Evolutionary conservation across 2,113 vertebrate genomes (phyloP).

Genomic region (Indicator maculatus): DNA sequence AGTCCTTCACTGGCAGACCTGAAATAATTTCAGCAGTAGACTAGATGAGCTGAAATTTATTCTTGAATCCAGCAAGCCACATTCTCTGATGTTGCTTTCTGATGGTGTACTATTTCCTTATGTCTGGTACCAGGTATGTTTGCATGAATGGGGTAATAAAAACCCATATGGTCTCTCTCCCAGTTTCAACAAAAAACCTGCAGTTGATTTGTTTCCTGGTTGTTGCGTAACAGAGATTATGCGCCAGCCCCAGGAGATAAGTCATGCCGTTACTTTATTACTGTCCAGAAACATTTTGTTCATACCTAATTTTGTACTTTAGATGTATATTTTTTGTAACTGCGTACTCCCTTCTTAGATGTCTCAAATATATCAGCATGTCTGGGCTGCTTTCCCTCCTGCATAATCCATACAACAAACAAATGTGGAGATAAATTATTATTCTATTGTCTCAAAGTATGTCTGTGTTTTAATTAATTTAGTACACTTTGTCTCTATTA

Average conservation of each 20-base stretch:
- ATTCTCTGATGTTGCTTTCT: neutral
- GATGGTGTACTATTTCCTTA: neutral
- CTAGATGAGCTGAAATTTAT: neutral
- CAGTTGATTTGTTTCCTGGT: neutral
- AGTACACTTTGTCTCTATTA: neutral
- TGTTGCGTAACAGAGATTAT: neutral
- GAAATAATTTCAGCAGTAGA: neutral
- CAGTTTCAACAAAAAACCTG: neutral
- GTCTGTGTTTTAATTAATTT: neutral
- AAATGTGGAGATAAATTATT: conserved; percentile 9
- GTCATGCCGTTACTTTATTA: neutral
- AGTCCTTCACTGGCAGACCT: neutral
- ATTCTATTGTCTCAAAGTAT: neutral
- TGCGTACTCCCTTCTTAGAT: neutral
- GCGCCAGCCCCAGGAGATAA: neutral
- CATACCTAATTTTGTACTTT: neutral
- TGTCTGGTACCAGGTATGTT: neutral
- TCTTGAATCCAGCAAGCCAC: neutral
- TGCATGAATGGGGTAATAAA: neutral
- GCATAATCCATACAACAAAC: neutral
- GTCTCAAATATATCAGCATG: neutral
- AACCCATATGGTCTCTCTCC: neutral
- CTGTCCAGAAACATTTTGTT: neutral
- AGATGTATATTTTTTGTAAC: neutral
- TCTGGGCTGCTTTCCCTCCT: neutral